These are phyloP conservation scores for Nasonovia ribisnigri DNA, from an alignment of 2,888 invertebrate genomes.

Conservation along the genomic window DNA sequence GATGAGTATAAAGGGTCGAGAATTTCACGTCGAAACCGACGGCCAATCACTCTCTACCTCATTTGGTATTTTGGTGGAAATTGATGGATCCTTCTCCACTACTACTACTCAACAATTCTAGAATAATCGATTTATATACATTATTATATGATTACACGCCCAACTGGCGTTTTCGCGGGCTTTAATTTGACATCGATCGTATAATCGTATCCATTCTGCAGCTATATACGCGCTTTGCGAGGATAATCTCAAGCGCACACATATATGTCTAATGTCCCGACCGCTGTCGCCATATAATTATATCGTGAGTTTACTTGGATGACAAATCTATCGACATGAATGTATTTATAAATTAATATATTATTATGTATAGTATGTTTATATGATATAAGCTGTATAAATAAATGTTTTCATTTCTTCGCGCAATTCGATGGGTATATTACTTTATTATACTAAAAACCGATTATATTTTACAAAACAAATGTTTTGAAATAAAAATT, in stretches of 20 bases:
- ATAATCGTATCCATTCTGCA: background rate
- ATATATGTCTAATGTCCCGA: background rate
- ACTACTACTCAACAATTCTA: background rate
- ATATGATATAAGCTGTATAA: background rate
- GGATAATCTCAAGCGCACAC: background rate
- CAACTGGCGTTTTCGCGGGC: background rate
- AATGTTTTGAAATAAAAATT: background rate
- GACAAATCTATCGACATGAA: background rate
- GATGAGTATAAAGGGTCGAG: background rate
- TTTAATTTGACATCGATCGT: slow-evolving; percentile 12
- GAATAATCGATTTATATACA: background rate
- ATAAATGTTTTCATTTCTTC: background rate
- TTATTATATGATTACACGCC: background rate
- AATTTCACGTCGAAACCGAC: background rate
- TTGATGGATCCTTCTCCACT: background rate
- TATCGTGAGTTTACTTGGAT: background rate
- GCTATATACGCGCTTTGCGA: background rate
- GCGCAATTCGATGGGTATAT: background rate
- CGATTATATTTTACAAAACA: background rate
- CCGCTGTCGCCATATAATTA: slow-evolving; percentile 2
- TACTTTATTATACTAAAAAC: too few species aligned
- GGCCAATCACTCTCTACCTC: background rate
- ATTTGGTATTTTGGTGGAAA: background rate
- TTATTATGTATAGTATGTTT: background rate
- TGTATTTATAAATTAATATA: background rate